Evolutionary conservation across 2,113 vertebrate species (phyloP).

Genomic region (Muntiacus reevesi): DNA sequence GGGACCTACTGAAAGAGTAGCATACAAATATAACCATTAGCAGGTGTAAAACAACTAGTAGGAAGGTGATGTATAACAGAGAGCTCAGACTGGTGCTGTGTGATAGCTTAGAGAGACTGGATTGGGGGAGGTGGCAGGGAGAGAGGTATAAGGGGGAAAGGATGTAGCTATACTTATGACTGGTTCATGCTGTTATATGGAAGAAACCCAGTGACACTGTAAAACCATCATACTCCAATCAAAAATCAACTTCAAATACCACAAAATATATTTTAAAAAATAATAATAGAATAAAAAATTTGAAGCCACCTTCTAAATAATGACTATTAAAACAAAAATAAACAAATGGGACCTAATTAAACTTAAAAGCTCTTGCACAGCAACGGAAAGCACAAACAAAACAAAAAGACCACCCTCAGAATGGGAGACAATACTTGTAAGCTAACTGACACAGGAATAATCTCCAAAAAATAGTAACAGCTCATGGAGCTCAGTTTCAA

Average conservation of each 20-base stretch:
- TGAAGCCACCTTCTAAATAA: background rate
- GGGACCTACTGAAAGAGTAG: background rate
- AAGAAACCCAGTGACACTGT: background rate
- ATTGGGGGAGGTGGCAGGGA: background rate
- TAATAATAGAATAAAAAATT: background rate
- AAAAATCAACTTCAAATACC: background rate
- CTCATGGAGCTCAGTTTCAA: background rate
- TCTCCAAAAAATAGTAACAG: background rate
- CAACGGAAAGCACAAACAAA: background rate
- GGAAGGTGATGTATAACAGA: background rate
- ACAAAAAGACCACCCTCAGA: background rate
- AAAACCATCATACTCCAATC: background rate
- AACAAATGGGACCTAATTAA: background rate
- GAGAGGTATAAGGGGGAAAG: background rate
- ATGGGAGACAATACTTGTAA: background rate
- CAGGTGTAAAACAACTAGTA: rapidly evolving
- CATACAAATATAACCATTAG: background rate
- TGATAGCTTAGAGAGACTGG: background rate
- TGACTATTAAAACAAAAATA: background rate
- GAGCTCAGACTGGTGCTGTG: background rate
- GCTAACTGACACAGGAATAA: background rate
- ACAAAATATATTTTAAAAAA: background rate
- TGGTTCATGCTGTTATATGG: background rate
- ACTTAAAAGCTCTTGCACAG: background rate
- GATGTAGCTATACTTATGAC: rapidly evolving